Evolutionary conservation across 2,113 vertebrate genomes (phyloP).

Genomic region (Calidris pygmaea): DNA sequence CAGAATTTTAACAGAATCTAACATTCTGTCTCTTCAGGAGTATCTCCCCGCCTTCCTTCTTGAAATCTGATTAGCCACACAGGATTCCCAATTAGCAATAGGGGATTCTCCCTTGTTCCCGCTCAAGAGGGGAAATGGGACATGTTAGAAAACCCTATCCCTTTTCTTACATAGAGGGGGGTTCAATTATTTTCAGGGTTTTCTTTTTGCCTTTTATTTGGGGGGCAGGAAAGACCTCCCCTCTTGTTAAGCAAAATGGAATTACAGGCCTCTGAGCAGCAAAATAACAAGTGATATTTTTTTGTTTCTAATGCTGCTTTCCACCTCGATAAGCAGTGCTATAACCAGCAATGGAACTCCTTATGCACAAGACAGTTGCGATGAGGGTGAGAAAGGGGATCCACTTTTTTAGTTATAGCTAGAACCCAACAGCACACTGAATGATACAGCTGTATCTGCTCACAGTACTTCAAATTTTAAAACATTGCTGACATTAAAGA

Average conservation of each 20-base stretch:
- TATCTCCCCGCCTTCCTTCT: neutral
- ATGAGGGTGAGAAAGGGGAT: conserved; percentile 3
- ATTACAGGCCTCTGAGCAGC: conserved; percentile 20
- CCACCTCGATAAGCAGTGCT: neutral
- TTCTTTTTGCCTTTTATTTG: neutral
- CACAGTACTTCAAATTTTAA: conserved; percentile 57
- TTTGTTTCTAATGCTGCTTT: neutral
- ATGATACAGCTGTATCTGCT: conserved; percentile 57
- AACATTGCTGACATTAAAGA: neutral
- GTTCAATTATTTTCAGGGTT: neutral
- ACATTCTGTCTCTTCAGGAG: neutral
- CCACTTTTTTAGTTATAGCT: conserved; percentile 52
- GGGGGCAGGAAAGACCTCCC: neutral
- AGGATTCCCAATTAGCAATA: neutral
- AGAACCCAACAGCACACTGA: conserved; percentile 44
- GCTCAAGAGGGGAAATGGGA: neutral
- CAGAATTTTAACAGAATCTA: conserved; percentile 21
- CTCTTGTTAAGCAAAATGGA: neutral
- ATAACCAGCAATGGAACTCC: conserved; percentile 26
- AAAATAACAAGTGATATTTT: neutral
- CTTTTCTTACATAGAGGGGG: neutral
- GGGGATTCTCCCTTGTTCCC: neutral
- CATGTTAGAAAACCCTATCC: neutral
- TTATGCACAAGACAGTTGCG: conserved; percentile 7
- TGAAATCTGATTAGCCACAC: neutral